phyloP scores from a whole-genome alignment of 2,888 invertebrate genomes.

The Abrostola tripartita region DNA sequence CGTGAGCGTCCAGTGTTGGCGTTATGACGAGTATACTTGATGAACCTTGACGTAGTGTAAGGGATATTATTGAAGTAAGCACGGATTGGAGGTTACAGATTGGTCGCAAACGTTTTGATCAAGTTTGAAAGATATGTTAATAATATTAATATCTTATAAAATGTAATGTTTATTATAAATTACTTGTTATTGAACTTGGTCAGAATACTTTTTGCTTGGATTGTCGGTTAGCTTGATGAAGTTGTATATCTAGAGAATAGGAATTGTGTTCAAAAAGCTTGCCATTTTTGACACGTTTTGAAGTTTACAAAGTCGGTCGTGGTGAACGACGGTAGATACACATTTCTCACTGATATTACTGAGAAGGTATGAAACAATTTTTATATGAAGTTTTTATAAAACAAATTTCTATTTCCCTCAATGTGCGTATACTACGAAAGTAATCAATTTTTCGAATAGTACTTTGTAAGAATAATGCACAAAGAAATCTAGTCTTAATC shows the following conservation, averaged over 20 bases:
- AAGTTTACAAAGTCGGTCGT: constrained; percentile 44
- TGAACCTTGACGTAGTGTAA: constrained; percentile 34
- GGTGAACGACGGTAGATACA: constrained; percentile 22
- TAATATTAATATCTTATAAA: constrained; percentile 30
- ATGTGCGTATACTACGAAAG: too few relatives aligned
- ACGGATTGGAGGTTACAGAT: constrained; percentile 32
- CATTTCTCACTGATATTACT: not conserved
- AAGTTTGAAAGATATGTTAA: constrained; percentile 42
- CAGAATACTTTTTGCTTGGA: constrained; percentile 47
- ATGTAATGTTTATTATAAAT: constrained; percentile 32
- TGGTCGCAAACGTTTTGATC: constrained; percentile 51
- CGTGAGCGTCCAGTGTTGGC: constrained; percentile 47
- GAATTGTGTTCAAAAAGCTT: constrained; percentile 52
- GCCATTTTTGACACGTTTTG: constrained; percentile 59
- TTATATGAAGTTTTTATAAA: not conserved
- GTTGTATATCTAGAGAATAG: constrained; percentile 42
- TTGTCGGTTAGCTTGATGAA: constrained; percentile 39
- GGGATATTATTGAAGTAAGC: constrained; percentile 36
- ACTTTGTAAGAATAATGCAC: too few relatives aligned
- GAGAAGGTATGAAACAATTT: not conserved
- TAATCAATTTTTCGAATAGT: too few relatives aligned
- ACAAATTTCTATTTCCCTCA: not conserved
- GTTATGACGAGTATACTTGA: constrained; percentile 44
- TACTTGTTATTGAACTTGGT: constrained; percentile 45
- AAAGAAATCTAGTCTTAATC: too few relatives aligned